Evolutionary conservation across 1,140 invertebrate species (phyloP).

Genomic region (Papilio aristodemus): DNA sequence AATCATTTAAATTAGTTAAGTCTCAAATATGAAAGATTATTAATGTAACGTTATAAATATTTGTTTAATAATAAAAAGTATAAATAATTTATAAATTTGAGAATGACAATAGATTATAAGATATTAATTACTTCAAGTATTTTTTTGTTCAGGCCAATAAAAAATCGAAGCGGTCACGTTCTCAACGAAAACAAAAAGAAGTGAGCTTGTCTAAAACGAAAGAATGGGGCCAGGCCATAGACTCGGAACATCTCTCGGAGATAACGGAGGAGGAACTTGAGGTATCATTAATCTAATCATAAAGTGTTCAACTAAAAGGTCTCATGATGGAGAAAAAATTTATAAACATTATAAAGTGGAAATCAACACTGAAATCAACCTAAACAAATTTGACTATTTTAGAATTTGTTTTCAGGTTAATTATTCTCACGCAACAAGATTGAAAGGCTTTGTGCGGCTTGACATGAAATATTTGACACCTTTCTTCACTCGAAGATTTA

Average conservation of each 20-base stretch:
- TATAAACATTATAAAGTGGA: too few species aligned
- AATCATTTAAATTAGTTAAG: too few species aligned
- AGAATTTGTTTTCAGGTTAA: conserved; percentile 71
- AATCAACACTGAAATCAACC: too few species aligned
- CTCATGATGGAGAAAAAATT: too few species aligned
- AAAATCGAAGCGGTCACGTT: conserved; percentile 82
- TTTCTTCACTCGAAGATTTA: conserved; percentile 96
- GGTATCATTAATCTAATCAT: conserved; percentile 67
- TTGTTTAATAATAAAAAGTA: too few species aligned
- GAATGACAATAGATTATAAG: too few species aligned
- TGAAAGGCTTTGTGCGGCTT: conserved; percentile 92
- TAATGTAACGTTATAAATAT: too few species aligned
- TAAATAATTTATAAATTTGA: too few species aligned
- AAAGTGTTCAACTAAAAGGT: too few species aligned
- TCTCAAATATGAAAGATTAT: too few species aligned
- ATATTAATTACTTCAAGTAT: too few species aligned
- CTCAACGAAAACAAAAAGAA: conserved; percentile 88
- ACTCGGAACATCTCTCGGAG: conserved; percentile 97
- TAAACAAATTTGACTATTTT: conserved; percentile 7
- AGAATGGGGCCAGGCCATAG: conserved; percentile 98
- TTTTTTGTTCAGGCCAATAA: conserved; percentile 81
- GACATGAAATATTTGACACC: conserved; percentile 97
- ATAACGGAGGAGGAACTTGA: conserved; percentile 97
- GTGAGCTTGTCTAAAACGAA: conserved; percentile 97
- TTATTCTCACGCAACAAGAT: conserved; percentile 83